Evolutionary conservation across 92 coral and sea anemone genomes (phyloP).

Genomic region (Heteractis magnifica): DNA sequence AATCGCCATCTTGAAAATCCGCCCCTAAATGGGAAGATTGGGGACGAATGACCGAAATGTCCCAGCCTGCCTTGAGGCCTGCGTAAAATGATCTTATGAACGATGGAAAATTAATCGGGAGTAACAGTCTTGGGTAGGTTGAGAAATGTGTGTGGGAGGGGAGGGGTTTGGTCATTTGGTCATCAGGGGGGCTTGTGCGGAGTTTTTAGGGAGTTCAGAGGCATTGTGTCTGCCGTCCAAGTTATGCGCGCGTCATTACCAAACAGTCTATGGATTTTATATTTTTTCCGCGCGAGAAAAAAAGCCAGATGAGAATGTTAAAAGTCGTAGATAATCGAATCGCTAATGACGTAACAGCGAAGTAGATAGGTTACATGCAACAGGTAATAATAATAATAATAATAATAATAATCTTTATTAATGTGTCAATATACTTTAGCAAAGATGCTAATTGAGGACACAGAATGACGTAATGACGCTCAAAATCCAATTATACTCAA

Average conservation of each 20-base stretch:
- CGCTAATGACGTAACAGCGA: background rate
- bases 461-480: background rate
- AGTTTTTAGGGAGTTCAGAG: too few species aligned
- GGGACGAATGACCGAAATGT: constrained; percentile 41
- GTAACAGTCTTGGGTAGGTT: too few species aligned
- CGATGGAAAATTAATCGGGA: too few species aligned
- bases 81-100: background rate
- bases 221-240: too few species aligned
- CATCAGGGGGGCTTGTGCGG: too few species aligned
- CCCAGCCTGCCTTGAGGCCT: constrained; percentile 16
- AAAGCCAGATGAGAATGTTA: background rate
- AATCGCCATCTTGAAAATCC: constrained; percentile 75
- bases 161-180: background rate
- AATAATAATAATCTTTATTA: too few species aligned
- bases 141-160: too few species aligned
- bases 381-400: too few species aligned
- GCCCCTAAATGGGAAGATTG: constrained; percentile 49
- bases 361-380: background rate
- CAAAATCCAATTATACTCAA: too few species aligned
- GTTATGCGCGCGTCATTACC: too few species aligned
- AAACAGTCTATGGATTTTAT: background rate
- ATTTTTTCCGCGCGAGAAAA: background rate
- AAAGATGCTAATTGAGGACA: too few species aligned
- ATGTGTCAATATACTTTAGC: too few species aligned
- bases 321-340: background rate